Conservation (phyloP, 2,113 vertebrate genomes). For the Fregata magnificens region DNA sequence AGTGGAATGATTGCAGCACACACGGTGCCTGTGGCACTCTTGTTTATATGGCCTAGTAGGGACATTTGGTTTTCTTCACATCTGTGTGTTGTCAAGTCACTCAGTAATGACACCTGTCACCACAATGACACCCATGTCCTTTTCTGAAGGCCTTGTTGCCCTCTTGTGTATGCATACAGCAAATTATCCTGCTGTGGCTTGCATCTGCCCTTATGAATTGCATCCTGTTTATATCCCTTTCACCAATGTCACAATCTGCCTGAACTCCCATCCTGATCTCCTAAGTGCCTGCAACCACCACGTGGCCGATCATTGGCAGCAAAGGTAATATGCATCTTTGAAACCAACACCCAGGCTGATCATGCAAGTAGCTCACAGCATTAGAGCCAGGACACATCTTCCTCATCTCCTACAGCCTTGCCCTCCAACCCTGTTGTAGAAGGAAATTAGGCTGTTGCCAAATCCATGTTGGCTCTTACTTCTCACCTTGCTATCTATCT, state of each 20-base stretch:
- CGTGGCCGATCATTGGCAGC: accelerated
- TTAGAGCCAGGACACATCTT: not conserved
- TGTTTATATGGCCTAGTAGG: not conserved
- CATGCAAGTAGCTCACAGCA: not conserved
- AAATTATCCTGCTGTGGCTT: not conserved
- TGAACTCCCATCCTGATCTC: not conserved
- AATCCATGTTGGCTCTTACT: not conserved
- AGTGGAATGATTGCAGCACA: not conserved
- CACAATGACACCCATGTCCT: not conserved
- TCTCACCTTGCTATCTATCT: not conserved
- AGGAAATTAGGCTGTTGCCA: not conserved
- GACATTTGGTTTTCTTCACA: not conserved
- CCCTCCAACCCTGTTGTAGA: not conserved
- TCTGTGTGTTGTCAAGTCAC: not conserved
- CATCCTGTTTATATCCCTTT: conserved; percentile 12
- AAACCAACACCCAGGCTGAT: not conserved
- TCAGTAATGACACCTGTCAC: not conserved
- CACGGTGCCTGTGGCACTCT: not conserved
- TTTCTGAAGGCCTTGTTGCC: not conserved
- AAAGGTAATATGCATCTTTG: not conserved
- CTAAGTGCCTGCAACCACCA: not conserved
- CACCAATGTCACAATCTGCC: not conserved
- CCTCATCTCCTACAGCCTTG: not conserved
- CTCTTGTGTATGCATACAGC: not conserved
- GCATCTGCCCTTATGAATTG: not conserved